A percentile compares a stretch with the other conserved stretches of the same genome.
Conservation (phyloP, 2,797 vertebrate genomes). For the Falco concolor region DNA sequence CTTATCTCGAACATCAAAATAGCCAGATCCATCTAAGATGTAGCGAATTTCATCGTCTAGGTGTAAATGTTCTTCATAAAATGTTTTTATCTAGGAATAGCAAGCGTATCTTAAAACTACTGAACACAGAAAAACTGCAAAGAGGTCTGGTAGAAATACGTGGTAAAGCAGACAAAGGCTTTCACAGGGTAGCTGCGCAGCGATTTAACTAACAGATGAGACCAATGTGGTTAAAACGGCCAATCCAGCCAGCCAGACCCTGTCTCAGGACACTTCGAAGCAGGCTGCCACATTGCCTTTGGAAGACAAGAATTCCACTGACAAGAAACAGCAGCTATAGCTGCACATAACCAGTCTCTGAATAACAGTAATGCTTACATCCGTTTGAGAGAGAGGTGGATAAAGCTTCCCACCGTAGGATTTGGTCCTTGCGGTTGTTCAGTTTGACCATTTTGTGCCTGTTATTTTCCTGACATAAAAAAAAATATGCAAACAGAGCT, state of each 20-base stretch:
- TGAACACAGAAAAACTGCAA: neutral
- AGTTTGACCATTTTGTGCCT: neutral
- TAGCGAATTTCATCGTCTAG: slow-evolving; percentile 94
- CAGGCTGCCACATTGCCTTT: neutral
- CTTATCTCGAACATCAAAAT: slow-evolving; percentile 88
- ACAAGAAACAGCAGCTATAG: neutral
- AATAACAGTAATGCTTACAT: neutral
- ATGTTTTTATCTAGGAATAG: slow-evolving; percentile 82
- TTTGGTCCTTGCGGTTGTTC: neutral
- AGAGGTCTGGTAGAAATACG: neutral
- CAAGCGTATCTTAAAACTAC: neutral
- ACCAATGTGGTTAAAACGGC: neutral
- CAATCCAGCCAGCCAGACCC: neutral
- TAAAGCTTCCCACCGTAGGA: neutral
- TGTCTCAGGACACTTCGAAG: neutral
- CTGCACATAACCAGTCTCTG: neutral
- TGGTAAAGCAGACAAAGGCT: neutral
- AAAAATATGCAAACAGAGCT: neutral
- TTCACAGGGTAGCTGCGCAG: neutral
- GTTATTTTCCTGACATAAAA: neutral
- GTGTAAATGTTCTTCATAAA: slow-evolving; percentile 92
- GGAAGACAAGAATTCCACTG: neutral
- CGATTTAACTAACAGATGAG: neutral
- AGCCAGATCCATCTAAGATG: slow-evolving; percentile 87
- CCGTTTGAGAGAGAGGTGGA: fast-evolving